These are phyloP conservation scores for Drosophila nigromelanica DNA, from an alignment of 1,140 invertebrate species.

Conservation along the genomic window DNA sequence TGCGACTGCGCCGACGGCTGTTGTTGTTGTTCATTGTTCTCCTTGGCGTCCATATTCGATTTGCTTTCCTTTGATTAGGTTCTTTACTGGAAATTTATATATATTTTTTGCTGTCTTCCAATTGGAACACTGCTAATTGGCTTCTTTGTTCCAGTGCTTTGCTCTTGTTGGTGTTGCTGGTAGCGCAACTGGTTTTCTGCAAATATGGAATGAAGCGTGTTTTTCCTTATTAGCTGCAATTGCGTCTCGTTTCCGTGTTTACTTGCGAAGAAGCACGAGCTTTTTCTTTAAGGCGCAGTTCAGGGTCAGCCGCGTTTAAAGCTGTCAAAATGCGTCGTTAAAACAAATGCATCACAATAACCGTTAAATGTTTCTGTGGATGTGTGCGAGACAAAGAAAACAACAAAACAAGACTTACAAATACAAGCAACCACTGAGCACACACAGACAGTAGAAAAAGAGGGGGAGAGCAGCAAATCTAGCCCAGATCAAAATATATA, in stretches of 20 bases:
- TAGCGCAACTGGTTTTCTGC: slow-evolving; percentile 56
- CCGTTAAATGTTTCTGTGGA: slow-evolving; percentile 17
- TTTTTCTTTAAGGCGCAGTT: slow-evolving; percentile 7
- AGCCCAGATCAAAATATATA: slow-evolving; percentile 15
- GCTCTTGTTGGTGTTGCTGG: slow-evolving; percentile 1
- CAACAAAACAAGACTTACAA: background rate
- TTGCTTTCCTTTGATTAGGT: background rate
- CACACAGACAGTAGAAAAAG: background rate
- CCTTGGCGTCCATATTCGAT: slow-evolving; percentile 51
- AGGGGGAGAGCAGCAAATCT: background rate
- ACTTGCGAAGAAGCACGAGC: slow-evolving; percentile 16
- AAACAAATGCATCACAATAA: slow-evolving; percentile 34
- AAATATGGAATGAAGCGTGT: slow-evolving; percentile 29
- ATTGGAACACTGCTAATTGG: background rate
- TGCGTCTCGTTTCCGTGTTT: slow-evolving; percentile 30
- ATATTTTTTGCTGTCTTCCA: background rate
- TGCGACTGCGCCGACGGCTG: background rate
- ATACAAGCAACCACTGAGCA: slow-evolving; percentile 26
- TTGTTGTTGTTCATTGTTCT: slow-evolving; percentile 32
- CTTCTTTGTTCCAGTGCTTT: slow-evolving; percentile 1
- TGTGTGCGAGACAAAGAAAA: slow-evolving; percentile 43
- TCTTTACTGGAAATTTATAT: slow-evolving; percentile 14
- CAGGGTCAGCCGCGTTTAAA: slow-evolving; percentile 26
- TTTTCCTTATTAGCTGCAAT: slow-evolving; percentile 35
- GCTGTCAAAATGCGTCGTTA: slow-evolving; percentile 42